Base-by-base conservation (phyloP, 2,113 vertebrate species). In the Rynchops niger region DNA sequence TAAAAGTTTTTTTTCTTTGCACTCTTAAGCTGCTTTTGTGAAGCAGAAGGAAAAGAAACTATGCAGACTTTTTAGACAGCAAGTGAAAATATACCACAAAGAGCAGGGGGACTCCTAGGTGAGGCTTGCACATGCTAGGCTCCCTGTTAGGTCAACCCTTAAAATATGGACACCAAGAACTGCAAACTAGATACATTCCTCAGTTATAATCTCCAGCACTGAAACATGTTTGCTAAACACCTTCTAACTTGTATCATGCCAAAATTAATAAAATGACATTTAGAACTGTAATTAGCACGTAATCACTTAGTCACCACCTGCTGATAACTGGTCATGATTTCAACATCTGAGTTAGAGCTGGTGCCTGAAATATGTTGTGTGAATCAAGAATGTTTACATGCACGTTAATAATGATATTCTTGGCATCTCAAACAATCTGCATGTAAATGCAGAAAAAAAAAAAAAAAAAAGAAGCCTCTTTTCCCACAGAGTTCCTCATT, bases 401-500 rank as follows among this genome's bases (percentile, higher is more conserved):
- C 42, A 78, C 25, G 38, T 72, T 78, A 86, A 88, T 92, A 95
- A 80, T 91, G 29, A 40, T 74, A 81, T 74, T 93, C 92, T 76
- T 96, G 85, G 55, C 74, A 86, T 67, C 26, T 83, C 73, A 87
- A 91, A 53, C 30, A 88, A 45, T 85, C 72, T 61, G 26, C 82
- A 94, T 85, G 30, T 84, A 94, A 88, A 94, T 92, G 42, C 32
- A 62, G 40, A 22, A 20, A n/a, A 36, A 34, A 34, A 30, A 18
- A n/a, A n/a, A 23, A 40, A 23, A 40, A 42, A 17, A 21, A 21
- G 49, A 26, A 17, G 4, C 5, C 13, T 63, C 66, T 94, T 94
- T 96, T 96, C 82, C 86, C 59, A 85, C 52, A 78, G 85, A 95
- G 76, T 73, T 97, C 52, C 47, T 96, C 70, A 94, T 95, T 94